These are phyloP conservation scores for Cataglyphis albicans DNA, from an alignment of 2,888 invertebrate genomes.

Conservation along the genomic window DNA sequence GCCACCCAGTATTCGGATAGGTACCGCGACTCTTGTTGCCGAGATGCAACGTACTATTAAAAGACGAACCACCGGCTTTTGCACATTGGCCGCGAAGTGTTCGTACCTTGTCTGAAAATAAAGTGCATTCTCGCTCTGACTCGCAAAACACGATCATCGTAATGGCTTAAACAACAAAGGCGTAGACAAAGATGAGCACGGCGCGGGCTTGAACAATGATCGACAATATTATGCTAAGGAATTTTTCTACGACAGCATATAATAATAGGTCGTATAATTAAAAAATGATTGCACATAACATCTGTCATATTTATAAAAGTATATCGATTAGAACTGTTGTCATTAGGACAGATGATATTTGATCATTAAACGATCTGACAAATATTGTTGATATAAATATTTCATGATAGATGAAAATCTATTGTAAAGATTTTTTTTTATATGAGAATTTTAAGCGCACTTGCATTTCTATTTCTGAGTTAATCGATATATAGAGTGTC, in stretches of 20 bases:
- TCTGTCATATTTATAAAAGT: background rate
- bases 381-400: conserved; percentile 10
- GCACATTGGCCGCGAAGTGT: conserved; percentile 76
- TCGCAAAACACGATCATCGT: conserved; percentile 46
- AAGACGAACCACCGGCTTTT: conserved; percentile 77
- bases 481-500: conserved; percentile 43
- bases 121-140: conserved; percentile 65
- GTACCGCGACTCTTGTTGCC: conserved; percentile 9
- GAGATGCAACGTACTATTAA: conserved; percentile 76
- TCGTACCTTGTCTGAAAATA: conserved; percentile 71
- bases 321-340: background rate
- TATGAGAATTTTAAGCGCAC: conserved; percentile 35
- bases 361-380: background rate
- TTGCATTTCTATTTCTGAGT: conserved; percentile 33
- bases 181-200: conserved; percentile 14
- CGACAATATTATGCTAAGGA: background rate
- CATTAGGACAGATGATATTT: background rate
- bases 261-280: background rate
- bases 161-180: conserved; percentile 39
- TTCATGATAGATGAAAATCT: background rate
- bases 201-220: background rate
- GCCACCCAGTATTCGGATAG: conserved; percentile 37
- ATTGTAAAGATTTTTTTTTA: background rate
- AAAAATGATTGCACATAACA: background rate
- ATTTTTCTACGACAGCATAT: background rate